Conservation (phyloP, 1,140 invertebrate species). For the Calephelis virginiensis region DNA sequence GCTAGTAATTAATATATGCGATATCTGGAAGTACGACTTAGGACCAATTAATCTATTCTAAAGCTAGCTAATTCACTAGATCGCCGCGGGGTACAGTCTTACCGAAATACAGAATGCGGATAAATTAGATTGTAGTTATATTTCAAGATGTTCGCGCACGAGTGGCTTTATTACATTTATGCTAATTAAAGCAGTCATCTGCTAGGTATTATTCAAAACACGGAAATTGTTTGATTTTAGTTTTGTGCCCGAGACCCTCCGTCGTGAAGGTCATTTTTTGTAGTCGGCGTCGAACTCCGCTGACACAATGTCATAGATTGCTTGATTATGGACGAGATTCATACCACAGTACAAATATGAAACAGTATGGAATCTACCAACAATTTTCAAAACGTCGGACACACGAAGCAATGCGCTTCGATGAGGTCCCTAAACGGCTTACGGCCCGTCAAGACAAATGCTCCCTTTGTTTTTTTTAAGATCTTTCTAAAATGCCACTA, state of each 20-base stretch:
- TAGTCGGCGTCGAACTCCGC: no score
- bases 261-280: not conserved
- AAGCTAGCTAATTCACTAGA: not conserved
- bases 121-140: conserved; percentile 17
- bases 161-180: conserved; percentile 21
- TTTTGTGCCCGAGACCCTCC: not conserved
- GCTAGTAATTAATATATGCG: not conserved
- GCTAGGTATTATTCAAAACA: conserved; percentile 4
- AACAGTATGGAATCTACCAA: no score
- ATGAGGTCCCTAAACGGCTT: no score
- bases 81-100: not conserved
- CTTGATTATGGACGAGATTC: no score
- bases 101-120: not conserved
- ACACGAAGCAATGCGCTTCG: no score
- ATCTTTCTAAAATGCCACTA: no score
- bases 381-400: no score
- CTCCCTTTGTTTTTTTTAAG: no score
- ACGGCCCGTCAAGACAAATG: no score
- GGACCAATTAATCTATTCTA: not conserved
- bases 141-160: conserved; percentile 19
- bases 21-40: not conserved
- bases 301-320: no score
- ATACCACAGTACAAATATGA: no score
- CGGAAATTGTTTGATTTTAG: conserved; percentile 3
- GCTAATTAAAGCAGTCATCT: conserved; percentile 17